Conservation (phyloP, 2,113 vertebrate genomes). For the Sarotherodon lohbergeri region DNA sequence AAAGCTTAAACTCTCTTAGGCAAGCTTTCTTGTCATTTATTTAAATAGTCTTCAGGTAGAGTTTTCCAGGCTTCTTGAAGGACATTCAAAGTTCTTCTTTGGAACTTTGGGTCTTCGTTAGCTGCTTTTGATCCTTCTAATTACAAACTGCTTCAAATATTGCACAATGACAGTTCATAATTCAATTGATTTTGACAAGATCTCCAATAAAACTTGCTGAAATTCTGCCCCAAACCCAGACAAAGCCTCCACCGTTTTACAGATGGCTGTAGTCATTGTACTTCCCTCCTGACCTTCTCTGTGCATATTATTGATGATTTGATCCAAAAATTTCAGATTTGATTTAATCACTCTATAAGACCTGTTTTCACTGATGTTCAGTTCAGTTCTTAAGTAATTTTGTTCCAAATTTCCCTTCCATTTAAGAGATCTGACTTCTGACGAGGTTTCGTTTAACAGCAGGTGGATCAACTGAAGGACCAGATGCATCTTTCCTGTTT, state of each 20-base stretch:
- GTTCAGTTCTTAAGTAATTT: background rate
- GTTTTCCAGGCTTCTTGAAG: background rate
- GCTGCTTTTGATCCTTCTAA: accelerated
- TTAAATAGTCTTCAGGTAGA: background rate
- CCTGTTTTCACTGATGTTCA: background rate
- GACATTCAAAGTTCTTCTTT: background rate
- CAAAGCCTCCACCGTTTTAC: background rate
- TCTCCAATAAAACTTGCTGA: background rate
- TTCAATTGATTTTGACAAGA: background rate
- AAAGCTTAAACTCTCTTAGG: background rate
- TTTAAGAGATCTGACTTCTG: background rate
- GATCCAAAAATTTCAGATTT: background rate
- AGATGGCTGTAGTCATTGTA: background rate
- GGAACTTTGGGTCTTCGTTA: background rate
- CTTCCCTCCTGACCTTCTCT: background rate
- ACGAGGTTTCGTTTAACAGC: background rate
- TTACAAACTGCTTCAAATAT: background rate
- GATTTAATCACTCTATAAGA: background rate
- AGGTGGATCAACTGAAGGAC: background rate
- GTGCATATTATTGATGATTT: background rate
- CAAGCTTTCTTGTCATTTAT: background rate
- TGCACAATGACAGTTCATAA: background rate
- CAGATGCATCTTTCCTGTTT: accelerated
- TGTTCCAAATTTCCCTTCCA: background rate
- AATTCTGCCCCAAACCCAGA: background rate